Conservation (phyloP, 2,797 vertebrate species). For the Lutjanus argentimaculatus region DNA sequence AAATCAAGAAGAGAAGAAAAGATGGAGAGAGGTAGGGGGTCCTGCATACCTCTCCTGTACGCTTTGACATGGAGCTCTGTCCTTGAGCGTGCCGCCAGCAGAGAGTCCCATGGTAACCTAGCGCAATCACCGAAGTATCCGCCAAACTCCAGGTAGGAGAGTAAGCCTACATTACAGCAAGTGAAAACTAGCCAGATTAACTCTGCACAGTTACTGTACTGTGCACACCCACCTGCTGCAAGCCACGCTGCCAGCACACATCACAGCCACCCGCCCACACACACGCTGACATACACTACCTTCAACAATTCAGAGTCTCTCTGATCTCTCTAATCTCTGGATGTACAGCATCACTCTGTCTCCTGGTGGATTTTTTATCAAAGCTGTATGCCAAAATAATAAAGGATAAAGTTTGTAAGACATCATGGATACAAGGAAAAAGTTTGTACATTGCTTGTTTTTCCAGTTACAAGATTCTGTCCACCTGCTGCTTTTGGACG, state of each 20-base stretch:
- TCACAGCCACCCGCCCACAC: slow-evolving; percentile 20
- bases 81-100: slow-evolving; percentile 54
- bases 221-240: slow-evolving; percentile 57
- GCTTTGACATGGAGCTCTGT: slow-evolving; percentile 49
- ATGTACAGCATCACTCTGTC: slow-evolving; percentile 40
- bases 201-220: slow-evolving; percentile 21
- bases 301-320: slow-evolving; percentile 40
- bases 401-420: slow-evolving; percentile 1
- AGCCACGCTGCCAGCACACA: slow-evolving; percentile 44
- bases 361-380: slow-evolving; percentile 47
- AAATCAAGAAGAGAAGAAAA: neutral
- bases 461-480: neutral
- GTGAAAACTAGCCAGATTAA: slow-evolving; percentile 12
- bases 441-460: neutral
- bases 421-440: neutral
- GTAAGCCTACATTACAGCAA: neutral
- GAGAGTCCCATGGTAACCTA: slow-evolving; percentile 44
- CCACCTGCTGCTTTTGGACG: slow-evolving; percentile 13
- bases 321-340: slow-evolving; percentile 55
- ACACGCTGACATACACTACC: slow-evolving; percentile 14
- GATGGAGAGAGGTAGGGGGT: neutral
- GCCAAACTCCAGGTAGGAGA: neutral
- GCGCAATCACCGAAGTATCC: slow-evolving; percentile 5
- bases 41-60: neutral
- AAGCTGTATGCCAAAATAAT: slow-evolving; percentile 40